These are phyloP conservation scores for Rousettus madagascariensis DNA, from an alignment of 2,797 vertebrate species.

Conservation along the genomic window DNA sequence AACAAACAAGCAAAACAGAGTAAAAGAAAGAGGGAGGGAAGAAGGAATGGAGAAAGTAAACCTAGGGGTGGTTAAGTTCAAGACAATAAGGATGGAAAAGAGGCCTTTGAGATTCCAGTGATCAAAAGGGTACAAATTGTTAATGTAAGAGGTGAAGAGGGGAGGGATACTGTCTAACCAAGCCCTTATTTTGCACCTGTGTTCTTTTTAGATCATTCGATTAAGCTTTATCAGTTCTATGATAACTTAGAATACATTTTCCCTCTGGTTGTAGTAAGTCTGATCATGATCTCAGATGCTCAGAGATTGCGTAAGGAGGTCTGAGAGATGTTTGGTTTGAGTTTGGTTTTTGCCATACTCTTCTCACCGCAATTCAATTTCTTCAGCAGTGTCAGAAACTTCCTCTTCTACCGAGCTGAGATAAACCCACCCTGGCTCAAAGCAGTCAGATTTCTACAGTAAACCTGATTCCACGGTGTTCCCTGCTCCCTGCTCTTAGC, in stretches of 20 bases:
- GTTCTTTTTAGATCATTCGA: neutral
- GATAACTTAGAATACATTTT: neutral
- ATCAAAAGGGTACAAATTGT: neutral
- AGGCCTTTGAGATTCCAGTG: neutral
- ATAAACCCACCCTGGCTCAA: neutral
- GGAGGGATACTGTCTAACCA: neutral
- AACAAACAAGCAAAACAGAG: neutral
- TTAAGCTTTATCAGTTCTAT: neutral
- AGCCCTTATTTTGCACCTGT: neutral
- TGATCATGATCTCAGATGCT: neutral
- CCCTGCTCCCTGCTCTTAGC: rapidly evolving
- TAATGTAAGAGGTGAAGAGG: rapidly evolving
- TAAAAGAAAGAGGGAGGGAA: too few relatives aligned
- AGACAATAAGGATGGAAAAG: neutral
- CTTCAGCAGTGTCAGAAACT: neutral
- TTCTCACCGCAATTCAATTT: neutral
- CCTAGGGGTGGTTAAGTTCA: neutral
- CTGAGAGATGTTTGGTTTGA: neutral
- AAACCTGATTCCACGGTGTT: neutral
- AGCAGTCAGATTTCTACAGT: neutral
- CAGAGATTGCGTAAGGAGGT: neutral
- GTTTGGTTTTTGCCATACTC: neutral
- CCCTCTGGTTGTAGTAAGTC: neutral
- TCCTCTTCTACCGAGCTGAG: neutral
- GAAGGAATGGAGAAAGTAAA: neutral